A percentile compares a stretch with the other conserved stretches of the same genome.
These are phyloP conservation scores for Amphipyra berbera DNA, from an alignment of 2,888 invertebrate genomes.

Conservation along the genomic window DNA sequence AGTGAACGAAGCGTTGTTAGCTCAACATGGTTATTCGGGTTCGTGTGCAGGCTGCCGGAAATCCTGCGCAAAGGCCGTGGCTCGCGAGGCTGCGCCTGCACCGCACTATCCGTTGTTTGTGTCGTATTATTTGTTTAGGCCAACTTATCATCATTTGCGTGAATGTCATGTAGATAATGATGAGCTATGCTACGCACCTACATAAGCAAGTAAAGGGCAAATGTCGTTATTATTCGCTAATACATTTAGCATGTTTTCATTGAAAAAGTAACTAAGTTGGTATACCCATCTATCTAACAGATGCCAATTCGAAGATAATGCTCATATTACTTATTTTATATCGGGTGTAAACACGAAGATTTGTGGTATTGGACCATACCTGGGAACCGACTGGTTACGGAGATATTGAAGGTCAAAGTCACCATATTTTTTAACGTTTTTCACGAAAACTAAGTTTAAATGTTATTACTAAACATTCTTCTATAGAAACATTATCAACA, in stretches of 20 bases:
- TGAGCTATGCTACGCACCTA: constrained; percentile 37
- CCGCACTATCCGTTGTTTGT: constrained; percentile 61
- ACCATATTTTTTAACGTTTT: too few species aligned
- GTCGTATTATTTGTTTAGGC: constrained; percentile 62
- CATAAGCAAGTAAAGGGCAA: constrained; percentile 13
- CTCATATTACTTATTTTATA: too few species aligned
- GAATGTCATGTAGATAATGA: constrained; percentile 59
- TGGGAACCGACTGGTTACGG: too few species aligned
- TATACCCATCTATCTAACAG: too few species aligned
- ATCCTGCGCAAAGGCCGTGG: constrained; percentile 84
- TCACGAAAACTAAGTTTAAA: too few species aligned
- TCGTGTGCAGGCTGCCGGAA: constrained; percentile 84
- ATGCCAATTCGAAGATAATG: too few species aligned
- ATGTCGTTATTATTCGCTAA: constrained; percentile 11
- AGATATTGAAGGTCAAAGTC: too few species aligned
- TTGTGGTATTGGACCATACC: too few species aligned
- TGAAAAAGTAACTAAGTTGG: too few species aligned
- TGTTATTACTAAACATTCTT: too few species aligned
- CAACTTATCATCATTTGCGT: constrained; percentile 60
- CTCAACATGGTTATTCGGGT: constrained; percentile 67
- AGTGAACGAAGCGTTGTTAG: constrained; percentile 66
- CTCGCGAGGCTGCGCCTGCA: constrained; percentile 71
- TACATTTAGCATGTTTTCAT: constrained; percentile 12
- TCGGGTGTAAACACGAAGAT: too few species aligned
- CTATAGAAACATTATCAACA: too few species aligned